Percentiles rank a stretch among this genome's conserved stretches.
Conservation (phyloP, 2,113 vertebrate genomes). For the Tetrao urogallus region DNA sequence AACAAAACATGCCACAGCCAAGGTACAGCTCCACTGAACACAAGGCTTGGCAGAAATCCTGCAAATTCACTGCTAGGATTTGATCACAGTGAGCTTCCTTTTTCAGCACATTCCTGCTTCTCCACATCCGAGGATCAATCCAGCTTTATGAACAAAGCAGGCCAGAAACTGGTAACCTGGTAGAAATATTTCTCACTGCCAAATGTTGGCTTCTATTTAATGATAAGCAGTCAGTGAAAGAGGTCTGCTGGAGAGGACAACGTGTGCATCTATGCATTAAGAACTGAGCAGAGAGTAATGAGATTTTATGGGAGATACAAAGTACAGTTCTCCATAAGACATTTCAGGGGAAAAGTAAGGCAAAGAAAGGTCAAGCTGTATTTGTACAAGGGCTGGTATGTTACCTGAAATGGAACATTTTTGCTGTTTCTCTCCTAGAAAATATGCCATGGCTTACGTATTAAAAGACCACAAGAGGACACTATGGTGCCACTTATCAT, state of each 20-base stretch:
- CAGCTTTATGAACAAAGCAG: background rate
- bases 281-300: background rate
- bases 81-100: background rate
- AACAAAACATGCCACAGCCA: background rate
- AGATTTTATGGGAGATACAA: background rate
- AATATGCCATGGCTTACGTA: background rate
- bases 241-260: background rate
- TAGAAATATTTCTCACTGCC: background rate
- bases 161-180: background rate
- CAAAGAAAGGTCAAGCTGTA: accelerated
- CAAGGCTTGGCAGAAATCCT: slow-evolving; percentile 6
- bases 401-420: background rate
- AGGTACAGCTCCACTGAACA: background rate
- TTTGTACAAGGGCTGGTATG: background rate
- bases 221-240: background rate
- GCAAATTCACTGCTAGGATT: background rate
- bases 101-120: slow-evolving; percentile 44
- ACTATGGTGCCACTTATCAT: slow-evolving; percentile 8
- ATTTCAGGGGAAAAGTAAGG: background rate
- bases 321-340: background rate
- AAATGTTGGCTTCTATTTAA: background rate
- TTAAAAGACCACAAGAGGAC: slow-evolving; percentile 65
- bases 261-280: accelerated
- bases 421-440: background rate
- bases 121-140: background rate